These are phyloP conservation scores for Pogoniulus pusillus DNA, from an alignment of 2,797 vertebrate genomes.

Conservation along the genomic window DNA sequence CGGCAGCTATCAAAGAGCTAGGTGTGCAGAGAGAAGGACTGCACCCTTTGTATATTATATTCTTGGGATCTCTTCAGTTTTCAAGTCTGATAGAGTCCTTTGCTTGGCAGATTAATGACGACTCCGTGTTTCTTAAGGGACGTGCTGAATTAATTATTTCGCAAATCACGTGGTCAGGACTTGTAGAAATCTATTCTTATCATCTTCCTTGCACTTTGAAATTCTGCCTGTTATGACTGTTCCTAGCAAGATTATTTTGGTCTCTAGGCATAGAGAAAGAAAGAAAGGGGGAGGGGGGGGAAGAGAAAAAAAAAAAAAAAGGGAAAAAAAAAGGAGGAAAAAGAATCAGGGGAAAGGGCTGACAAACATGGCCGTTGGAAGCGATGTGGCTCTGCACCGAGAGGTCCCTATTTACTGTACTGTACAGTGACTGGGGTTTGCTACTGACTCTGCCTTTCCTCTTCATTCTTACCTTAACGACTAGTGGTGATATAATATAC, in stretches of 20 bases:
- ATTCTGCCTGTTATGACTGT: slow-evolving; percentile 82
- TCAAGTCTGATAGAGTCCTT: slow-evolving; percentile 99
- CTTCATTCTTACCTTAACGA: slow-evolving; percentile 75
- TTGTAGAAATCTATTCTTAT: slow-evolving; percentile 92
- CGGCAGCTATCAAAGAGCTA: slow-evolving; percentile 85
- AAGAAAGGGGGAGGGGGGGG: background rate
- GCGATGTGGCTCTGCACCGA: slow-evolving; percentile 69
- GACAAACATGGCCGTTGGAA: slow-evolving; percentile 79
- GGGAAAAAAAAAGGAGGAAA: slow-evolving; percentile 2
- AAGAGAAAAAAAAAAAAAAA: background rate
- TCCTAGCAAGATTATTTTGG: slow-evolving; percentile 77
- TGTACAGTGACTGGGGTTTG: slow-evolving; percentile 65
- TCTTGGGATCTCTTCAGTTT: slow-evolving; percentile 99
- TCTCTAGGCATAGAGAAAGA: slow-evolving; percentile 42
- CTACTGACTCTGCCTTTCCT: slow-evolving; percentile 70
- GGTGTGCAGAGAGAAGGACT: slow-evolving; percentile 86
- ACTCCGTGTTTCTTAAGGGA: slow-evolving; percentile 99
- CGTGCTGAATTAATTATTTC: slow-evolving; percentile 99
- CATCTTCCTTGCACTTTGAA: slow-evolving; percentile 90
- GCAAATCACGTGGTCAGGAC: slow-evolving; percentile 98
- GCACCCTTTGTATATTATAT: slow-evolving; percentile 94
- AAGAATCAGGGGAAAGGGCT: slow-evolving; percentile 72
- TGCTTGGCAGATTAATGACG: slow-evolving; percentile 99
- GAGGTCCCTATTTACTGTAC: slow-evolving; percentile 75
- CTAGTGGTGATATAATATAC: slow-evolving; percentile 74